These are phyloP conservation scores for Apamea sordens DNA, from an alignment of 2,888 invertebrate species.

Conservation along the genomic window DNA sequence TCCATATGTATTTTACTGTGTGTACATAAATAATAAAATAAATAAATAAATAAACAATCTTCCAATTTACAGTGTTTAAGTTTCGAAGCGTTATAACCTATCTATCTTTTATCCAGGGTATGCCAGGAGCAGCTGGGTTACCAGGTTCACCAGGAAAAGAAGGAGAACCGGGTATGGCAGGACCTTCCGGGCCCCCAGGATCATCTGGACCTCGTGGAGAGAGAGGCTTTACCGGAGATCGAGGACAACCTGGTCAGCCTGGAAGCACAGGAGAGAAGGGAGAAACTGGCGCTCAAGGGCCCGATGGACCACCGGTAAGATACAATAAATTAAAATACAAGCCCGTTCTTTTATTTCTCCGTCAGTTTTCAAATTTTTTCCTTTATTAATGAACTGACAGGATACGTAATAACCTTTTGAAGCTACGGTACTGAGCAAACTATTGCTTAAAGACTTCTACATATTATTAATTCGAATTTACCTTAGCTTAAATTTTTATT, in stretches of 20 bases:
- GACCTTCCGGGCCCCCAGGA: conserved; percentile 91
- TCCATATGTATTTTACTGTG: too few relatives aligned
- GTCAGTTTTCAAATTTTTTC: neutral
- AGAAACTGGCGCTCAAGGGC: conserved; percentile 92
- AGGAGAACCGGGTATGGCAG: conserved; percentile 93
- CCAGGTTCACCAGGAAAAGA: conserved; percentile 95
- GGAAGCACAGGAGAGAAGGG: conserved; percentile 92
- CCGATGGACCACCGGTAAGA: conserved; percentile 92
- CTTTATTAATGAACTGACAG: neutral
- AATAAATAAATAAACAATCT: too few relatives aligned
- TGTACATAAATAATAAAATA: too few relatives aligned
- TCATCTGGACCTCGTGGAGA: conserved; percentile 91
- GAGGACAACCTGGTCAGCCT: conserved; percentile 92
- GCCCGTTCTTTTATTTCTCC: neutral
- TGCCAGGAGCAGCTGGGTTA: conserved; percentile 93
- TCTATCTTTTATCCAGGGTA: conserved; percentile 86
- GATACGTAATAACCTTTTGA: neutral
- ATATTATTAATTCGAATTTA: too few relatives aligned
- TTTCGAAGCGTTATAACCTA: neutral
- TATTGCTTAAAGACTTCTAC: too few relatives aligned
- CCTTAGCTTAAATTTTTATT: neutral
- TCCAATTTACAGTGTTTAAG: neutral
- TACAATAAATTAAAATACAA: neutral
- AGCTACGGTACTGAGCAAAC: neutral
- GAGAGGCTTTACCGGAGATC: conserved; percentile 93